Evolutionary conservation across 2,888 invertebrate species (phyloP), one percentile per base, ranked within the genome.

Genomic region (Bruchidius siliquastri): DNA sequence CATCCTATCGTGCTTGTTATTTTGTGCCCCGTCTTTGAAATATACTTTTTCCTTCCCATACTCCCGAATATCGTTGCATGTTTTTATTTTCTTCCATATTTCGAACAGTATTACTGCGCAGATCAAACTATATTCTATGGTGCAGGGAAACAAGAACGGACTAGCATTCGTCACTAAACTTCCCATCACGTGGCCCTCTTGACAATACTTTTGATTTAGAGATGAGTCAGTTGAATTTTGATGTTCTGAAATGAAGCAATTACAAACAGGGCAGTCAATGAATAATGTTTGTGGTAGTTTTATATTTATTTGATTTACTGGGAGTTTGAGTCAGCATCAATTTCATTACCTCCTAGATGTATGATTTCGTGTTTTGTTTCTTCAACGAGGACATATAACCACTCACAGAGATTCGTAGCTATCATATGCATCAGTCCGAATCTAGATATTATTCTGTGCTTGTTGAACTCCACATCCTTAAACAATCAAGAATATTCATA

Each of bases 361-460:
- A 84, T 83, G 68, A 97, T 96, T 87, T 97, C 97, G 85, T 97
- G 97, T 85, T 97, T 96, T 0, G 97, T 97, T 87, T 98, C 98
- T 86, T 96, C 95, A 2, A 98, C 94, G 26, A 98, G 89, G 0
- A 97, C 97, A 84, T 96, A 95, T 68, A 98, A 89, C 99, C 99
- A 99, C 21, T 98, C 97, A 79, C 98, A 98, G 72, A 99, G 88
- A 87, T 99, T 99, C 18, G 98, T 98, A 22, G 98, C 98, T 74
- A 99, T 95, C 96, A 99, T 96, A 86, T 99, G 99, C 98, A 99
- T 98, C 75, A 98, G 89, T 0, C 99, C 99, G 82, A 99, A 97
- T 77, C 97, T 90, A 0, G 98, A 97, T 74, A 97, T 91, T 77
- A 95, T 91, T 86, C 94, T 94, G 86, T 95, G 95, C 80, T 93